phyloP scores from a whole-genome alignment of 1,140 invertebrate species.

The Bombus vancouverensis region DNA sequence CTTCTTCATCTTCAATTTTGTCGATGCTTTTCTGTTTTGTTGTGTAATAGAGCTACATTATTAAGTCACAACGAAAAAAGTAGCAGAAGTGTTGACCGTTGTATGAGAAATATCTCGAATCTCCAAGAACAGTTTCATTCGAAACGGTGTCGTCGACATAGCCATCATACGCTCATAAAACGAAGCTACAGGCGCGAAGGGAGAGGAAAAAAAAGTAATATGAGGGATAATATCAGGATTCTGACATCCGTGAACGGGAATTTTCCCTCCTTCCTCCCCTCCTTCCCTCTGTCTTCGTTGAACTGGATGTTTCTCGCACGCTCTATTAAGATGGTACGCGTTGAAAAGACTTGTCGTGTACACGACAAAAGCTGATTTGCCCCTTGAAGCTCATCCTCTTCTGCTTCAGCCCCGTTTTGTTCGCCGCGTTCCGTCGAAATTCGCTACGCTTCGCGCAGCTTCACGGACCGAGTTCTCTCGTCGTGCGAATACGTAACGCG shows the following conservation, averaged over 20 bases:
- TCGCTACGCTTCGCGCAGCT: constrained; percentile 26
- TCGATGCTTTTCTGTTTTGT: neutral
- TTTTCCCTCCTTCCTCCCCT: constrained; percentile 50
- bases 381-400: constrained; percentile 32
- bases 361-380: constrained; percentile 53
- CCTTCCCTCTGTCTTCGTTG: neutral
- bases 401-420: neutral
- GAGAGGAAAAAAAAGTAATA: constrained; percentile 16
- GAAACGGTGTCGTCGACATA: neutral
- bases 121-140: neutral
- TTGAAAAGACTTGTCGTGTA: constrained; percentile 63
- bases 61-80: neutral
- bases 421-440: constrained; percentile 30
- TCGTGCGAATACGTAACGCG: neutral
- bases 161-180: constrained; percentile 24
- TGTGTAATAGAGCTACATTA: neutral
- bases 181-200: constrained; percentile 13
- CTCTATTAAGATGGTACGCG: constrained; percentile 64
- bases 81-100: neutral
- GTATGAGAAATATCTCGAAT: neutral
- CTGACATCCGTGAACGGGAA: constrained; percentile 45
- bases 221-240: constrained; percentile 37
- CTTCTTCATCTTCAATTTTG: neutral
- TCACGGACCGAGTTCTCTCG: neutral
- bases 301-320: constrained; percentile 50